Evolutionary conservation across 2,888 invertebrate genomes (phyloP), one percentile per base, ranked within the genome.

Genomic region (Chydorus sphaericus): DNA sequence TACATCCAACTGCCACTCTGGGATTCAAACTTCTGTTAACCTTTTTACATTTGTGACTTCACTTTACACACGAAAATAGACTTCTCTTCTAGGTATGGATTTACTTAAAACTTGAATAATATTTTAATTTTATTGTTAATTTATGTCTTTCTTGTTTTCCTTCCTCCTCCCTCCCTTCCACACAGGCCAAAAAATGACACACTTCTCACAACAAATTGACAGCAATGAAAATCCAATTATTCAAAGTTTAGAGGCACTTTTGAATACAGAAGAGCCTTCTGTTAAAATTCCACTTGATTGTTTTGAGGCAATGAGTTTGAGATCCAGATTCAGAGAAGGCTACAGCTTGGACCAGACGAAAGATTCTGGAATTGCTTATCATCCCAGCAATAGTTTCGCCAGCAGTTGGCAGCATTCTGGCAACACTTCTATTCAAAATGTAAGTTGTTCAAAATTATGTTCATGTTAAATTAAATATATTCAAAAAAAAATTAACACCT

Each of bases 251-350:
- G 44, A 44, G 23, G 44, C 44, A 14, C 44, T 44, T 44, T 26
- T 44, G 26, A n/a, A n/a, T 11, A 26, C 26, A 26, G 44, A 44
- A 44, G 44, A 44, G 26, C 14, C 14, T 44, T 44, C 33, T 33
- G 33, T 33, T 10, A n/a, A n/a, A n/a, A 10, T n/a, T 44, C 44
- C 23, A 23, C 23, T 23, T 28, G 28, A 44, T 26, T 26, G 44
- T 44, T 44, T 44, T 44, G 44, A 44, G 28, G 44, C 23, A 23
- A 44, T 44, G 44, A n/a, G n/a, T n/a, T n/a, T n/a, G n/a, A 44
- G 44, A 23, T 26, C 44, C 4, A 44, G 44, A 23, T 44, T 44
- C 26, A 44, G 26, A 44, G 44, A 44, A 14, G 28, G 44, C 18
- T 44, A 26, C 28, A 44, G 44, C n/a, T 44, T 44, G 44, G 44